Evolutionary conservation across 2,888 invertebrate genomes (phyloP).

Genomic region (Drosophila neotestacea): DNA sequence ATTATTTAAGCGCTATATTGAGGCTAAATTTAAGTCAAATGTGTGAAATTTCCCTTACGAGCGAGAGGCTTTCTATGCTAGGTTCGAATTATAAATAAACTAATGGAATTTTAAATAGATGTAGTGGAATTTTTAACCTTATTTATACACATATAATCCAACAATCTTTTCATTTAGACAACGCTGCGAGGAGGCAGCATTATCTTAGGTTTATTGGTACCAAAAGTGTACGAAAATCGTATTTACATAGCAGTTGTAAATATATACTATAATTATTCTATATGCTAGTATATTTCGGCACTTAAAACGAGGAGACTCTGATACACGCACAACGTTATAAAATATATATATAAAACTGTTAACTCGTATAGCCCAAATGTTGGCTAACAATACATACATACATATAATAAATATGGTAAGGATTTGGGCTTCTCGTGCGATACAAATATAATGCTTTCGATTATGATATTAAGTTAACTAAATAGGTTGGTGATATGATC

Average conservation of each 20-base stretch:
- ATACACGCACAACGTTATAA: slow-evolving; percentile 41
- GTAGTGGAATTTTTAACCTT: not conserved
- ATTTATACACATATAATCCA: not conserved
- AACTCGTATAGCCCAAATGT: slow-evolving; percentile 33
- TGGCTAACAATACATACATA: slow-evolving; percentile 16
- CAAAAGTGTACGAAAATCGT: slow-evolving; percentile 56
- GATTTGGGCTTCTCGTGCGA: slow-evolving; percentile 32
- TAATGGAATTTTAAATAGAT: slow-evolving; percentile 23
- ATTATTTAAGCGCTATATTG: slow-evolving; percentile 47
- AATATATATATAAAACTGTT: slow-evolving; percentile 51
- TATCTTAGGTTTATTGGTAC: slow-evolving; percentile 51
- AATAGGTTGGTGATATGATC: slow-evolving; percentile 43
- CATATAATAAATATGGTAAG: slow-evolving; percentile 34
- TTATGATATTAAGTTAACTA: slow-evolving; percentile 19
- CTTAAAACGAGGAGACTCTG: slow-evolving; percentile 77
- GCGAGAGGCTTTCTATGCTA: slow-evolving; percentile 14
- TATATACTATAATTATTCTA: slow-evolving; percentile 48
- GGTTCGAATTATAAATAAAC: slow-evolving; percentile 23
- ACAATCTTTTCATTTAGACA: slow-evolving; percentile 11
- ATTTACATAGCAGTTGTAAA: slow-evolving; percentile 59
- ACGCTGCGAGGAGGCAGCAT: slow-evolving; percentile 2
- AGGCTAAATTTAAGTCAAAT: slow-evolving; percentile 51
- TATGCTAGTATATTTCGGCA: slow-evolving; percentile 59
- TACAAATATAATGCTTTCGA: slow-evolving; percentile 11
- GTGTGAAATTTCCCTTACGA: slow-evolving; percentile 17